phyloP scores from a whole-genome alignment of 2,113 vertebrate species.

The Sander vitreus region DNA sequence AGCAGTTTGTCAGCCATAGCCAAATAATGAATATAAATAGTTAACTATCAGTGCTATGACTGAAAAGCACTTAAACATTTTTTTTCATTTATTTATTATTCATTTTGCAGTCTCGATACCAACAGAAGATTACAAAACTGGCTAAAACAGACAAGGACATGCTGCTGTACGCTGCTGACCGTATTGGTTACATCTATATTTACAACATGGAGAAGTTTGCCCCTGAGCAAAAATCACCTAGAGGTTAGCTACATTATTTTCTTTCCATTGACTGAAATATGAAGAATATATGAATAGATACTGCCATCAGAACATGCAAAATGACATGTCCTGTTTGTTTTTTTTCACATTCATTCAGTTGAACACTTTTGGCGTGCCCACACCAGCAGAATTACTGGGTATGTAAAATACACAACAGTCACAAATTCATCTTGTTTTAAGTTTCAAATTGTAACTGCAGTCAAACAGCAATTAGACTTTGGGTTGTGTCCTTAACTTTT shows the following conservation, averaged over 20 bases:
- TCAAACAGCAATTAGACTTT: background rate
- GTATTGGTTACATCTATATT: conserved; percentile 66
- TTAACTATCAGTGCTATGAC: background rate
- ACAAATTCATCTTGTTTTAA: background rate
- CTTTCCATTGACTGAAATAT: background rate
- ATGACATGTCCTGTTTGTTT: background rate
- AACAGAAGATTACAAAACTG: conserved; percentile 77
- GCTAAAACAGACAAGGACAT: conserved; percentile 62
- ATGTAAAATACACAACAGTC: conserved; percentile 38
- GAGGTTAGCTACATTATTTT: conserved; percentile 25
- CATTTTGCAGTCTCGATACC: conserved; percentile 70
- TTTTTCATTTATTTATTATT: background rate
- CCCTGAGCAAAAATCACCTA: conserved; percentile 64
- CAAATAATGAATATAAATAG: conserved; percentile 22
- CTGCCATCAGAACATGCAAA: background rate
- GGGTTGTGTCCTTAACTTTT: conserved; percentile 3
- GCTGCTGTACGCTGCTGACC: conserved; percentile 70
- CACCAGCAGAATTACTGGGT: conserved; percentile 81
- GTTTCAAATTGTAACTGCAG: background rate
- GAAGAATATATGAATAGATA: background rate
- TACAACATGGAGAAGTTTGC: conserved; percentile 70
- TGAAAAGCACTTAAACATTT: background rate
- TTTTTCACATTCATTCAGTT: conserved; percentile 52
- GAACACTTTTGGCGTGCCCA: conserved; percentile 78
- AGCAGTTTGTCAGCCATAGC: background rate